phyloP scores from a whole-genome alignment of 2,888 invertebrate genomes.

The Enchytraeus crypticus region DNA sequence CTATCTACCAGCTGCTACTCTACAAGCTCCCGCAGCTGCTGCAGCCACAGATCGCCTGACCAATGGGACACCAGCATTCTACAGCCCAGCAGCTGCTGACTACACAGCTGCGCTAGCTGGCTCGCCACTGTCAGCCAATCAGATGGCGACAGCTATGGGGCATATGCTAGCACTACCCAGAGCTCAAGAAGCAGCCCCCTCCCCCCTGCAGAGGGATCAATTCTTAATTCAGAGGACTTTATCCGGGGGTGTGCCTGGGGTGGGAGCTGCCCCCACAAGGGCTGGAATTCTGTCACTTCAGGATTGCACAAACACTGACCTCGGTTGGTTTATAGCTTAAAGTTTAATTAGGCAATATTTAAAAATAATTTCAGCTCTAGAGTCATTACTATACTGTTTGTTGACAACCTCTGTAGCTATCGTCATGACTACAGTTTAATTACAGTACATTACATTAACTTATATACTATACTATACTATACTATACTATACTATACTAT shows the following conservation, averaged over 20 bases:
- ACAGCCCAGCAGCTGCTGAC: neutral
- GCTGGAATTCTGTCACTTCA: neutral
- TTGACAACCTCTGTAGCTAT: no score
- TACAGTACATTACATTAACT: no score
- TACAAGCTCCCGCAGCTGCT: neutral
- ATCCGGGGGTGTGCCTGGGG: neutral
- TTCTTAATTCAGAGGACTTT: neutral
- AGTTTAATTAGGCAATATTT: no score
- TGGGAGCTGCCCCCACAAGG: neutral
- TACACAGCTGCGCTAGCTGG: neutral
- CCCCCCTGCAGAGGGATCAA: neutral
- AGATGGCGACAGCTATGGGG: neutral
- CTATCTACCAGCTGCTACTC: neutral
- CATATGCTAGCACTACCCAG: neutral
- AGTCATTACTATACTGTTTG: no score
- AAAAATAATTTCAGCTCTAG: no score
- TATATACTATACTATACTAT: no score
- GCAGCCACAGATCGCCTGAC: neutral
- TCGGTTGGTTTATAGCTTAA: neutral
- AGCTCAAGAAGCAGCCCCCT: neutral
- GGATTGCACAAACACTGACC: neutral
- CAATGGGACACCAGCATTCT: neutral
- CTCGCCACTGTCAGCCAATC: neutral
- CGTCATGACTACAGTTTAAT: no score
- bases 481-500: no score